Percentiles rank a stretch among this genome's conserved stretches.
These are phyloP conservation scores for Seladonia tumulorum DNA, from an alignment of 2,888 invertebrate species.

Conservation along the genomic window DNA sequence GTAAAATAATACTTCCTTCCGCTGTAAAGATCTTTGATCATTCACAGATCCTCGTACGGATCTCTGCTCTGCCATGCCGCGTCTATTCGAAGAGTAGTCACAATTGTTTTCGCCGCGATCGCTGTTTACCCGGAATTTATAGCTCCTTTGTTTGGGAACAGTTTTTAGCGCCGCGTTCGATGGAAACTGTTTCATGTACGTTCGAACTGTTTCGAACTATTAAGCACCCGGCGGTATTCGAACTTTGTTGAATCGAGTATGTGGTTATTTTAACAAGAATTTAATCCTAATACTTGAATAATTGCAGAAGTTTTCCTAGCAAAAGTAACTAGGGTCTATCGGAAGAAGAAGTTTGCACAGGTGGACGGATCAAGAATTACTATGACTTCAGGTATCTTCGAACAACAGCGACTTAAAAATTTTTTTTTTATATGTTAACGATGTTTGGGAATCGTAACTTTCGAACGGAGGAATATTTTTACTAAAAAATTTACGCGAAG, in stretches of 20 bases:
- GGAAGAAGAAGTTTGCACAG: no score
- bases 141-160: not conserved
- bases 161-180: not conserved
- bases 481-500: no score
- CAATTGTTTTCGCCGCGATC: not conserved
- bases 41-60: not conserved
- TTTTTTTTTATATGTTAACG: no score
- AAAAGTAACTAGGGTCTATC: no score
- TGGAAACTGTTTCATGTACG: not conserved
- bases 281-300: no score
- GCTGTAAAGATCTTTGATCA: not conserved
- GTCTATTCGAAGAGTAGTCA: constrained; percentile 2
- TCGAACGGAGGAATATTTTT: no score
- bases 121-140: not conserved
- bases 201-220: not conserved
- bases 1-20: constrained; percentile 36
- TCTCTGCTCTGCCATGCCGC: not conserved
- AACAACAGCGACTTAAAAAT: no score
- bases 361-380: no score
- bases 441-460: no score
- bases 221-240: not conserved
- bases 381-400: no score
- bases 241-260: not conserved
- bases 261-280: no score
- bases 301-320: no score